phyloP scores from a whole-genome alignment of 1,140 invertebrate species.

The Ceratoteleas bidentatus region DNA sequence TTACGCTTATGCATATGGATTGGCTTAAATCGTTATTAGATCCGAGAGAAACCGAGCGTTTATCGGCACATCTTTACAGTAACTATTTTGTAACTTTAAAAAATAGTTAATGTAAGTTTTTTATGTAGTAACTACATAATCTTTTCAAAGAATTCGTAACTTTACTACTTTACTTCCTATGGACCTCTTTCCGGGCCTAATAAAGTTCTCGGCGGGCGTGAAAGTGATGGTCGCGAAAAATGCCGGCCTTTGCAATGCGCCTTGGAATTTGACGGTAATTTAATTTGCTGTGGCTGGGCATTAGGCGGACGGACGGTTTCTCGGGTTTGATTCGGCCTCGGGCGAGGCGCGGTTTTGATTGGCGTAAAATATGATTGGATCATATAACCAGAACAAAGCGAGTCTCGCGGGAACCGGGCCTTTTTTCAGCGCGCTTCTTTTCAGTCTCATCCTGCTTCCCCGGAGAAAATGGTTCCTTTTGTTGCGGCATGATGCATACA shows the following conservation, averaged over 20 bases:
- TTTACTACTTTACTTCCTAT: no score
- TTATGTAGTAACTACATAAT: no score
- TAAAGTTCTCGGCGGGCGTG: neutral
- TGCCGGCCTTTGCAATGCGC: constrained; percentile 3
- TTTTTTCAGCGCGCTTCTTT: constrained; percentile 1
- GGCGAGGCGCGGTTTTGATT: constrained; percentile 43
- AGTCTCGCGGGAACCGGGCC: constrained; percentile 8
- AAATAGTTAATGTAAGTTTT: no score
- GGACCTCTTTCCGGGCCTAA: no score
- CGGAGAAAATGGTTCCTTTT: constrained; percentile 30
- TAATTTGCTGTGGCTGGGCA: constrained; percentile 42
- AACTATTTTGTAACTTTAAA: no score
- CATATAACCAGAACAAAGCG: constrained; percentile 43
- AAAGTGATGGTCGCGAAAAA: constrained; percentile 15
- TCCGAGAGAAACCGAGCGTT: constrained; percentile 20
- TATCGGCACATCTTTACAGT: no score
- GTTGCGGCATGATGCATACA: constrained; percentile 26
- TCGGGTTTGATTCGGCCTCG: constrained; percentile 36
- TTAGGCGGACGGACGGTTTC: constrained; percentile 41
- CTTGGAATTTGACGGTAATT: constrained; percentile 44
- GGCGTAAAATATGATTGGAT: constrained; percentile 66
- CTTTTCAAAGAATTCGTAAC: no score
- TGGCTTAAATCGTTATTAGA: constrained; percentile 37
- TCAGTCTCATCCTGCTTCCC: constrained; percentile 1
- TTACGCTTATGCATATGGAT: constrained; percentile 43